Evolutionary conservation across 2,888 invertebrate genomes (phyloP), one percentile per base, ranked within the genome.

Genomic region (Tenthredo livida): DNA sequence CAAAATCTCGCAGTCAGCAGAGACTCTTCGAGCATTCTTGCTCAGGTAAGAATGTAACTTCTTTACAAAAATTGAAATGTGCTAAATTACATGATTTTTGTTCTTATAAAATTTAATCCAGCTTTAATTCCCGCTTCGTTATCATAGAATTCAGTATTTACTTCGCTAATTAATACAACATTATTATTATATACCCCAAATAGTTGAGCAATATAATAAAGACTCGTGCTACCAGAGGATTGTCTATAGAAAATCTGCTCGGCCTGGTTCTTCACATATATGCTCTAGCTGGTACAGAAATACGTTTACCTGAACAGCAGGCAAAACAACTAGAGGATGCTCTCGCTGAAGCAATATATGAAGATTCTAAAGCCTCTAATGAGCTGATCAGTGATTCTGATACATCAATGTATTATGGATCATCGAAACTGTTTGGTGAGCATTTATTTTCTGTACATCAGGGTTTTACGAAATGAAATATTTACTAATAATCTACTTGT

Each of bases 201-300:
- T 92, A 96, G 95, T 93, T 96, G 83, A 94, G 94, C 78, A 94
- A 94, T 85, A 93, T 96, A 84, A 94, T 96, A 87, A 95, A 94
- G 90, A 94, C 94, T 1, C 94, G 96, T 17, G 93, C 93, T 86
- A 94, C 94, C 1, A 93, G 95, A 85, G 94, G 94, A 77, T 89
- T 96, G 1, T 92, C 94, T 0, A 90, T 96, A 75, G 95, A 95
- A 85, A 95, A 95, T 90, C 92, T 96, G 0, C 91, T 96, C 9
- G 94, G 95, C 0, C 91, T 96, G 25, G 91, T 96, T 5, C 94
- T 96, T 50, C 94, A 96, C 89, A 92, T 96, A 0, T 96, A 96
- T 89, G 95, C 96, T 0, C 90, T 96, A 33, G 94, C 94, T 72
- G 96, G 96, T 0, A 94, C 94, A 0, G 95, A 95, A 86, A 94